Percentiles rank a stretch among this genome's conserved stretches.
These are phyloP conservation scores for Melopsittacus undulatus DNA, from an alignment of 2,797 vertebrate genomes.

Conservation along the genomic window DNA sequence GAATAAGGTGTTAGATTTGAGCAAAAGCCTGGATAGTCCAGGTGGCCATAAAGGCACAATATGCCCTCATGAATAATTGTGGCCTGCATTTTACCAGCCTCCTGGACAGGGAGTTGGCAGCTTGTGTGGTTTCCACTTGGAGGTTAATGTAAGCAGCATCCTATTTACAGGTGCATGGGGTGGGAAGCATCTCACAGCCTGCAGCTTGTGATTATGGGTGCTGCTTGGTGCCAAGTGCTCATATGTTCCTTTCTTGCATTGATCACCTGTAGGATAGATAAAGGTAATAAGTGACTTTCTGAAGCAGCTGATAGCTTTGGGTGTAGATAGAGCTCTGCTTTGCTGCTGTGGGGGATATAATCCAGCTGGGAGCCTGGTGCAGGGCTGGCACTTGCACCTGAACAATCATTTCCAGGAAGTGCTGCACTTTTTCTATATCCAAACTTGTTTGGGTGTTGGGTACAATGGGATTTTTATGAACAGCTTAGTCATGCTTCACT, in stretches of 20 bases:
- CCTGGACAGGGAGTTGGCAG: not conserved
- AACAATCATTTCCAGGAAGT: not conserved
- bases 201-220: not conserved
- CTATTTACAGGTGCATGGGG: not conserved
- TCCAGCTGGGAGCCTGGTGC: not conserved
- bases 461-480: not conserved
- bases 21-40: not conserved
- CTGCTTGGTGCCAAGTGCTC: not conserved
- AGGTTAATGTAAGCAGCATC: not conserved
- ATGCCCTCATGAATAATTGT: not conserved
- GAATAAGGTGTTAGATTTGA: not conserved
- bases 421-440: not conserved
- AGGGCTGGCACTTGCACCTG: not conserved
- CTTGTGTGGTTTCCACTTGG: not conserved
- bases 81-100: not conserved
- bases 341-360: not conserved
- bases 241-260: not conserved
- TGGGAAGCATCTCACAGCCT: constrained; percentile 31
- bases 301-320: not conserved
- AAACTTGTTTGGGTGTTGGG: not conserved
- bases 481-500: constrained; percentile 17
- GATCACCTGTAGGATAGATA: constrained; percentile 32
- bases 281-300: constrained; percentile 10
- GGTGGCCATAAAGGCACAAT: not conserved
- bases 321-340: not conserved